Percentiles rank a stretch among this genome's conserved stretches.
Conservation (phyloP, 2,113 vertebrate species). For the Indri indri region DNA sequence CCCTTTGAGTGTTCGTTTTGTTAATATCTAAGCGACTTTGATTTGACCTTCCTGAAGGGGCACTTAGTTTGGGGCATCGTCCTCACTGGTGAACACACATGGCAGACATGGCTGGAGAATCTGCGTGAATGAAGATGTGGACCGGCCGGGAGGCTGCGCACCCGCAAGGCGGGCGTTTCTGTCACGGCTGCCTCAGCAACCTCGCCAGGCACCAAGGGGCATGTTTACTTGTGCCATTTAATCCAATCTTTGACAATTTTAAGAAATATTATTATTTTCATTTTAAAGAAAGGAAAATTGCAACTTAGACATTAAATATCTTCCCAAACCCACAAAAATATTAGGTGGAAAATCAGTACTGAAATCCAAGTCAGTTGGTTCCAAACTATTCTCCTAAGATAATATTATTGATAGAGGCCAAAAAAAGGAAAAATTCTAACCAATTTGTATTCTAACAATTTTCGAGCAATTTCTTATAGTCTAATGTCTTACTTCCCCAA, state of each 20-base stretch:
- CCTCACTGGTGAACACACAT: background rate
- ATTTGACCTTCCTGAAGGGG: background rate
- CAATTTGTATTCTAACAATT: background rate
- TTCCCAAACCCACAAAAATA: background rate
- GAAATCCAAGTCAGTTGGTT: background rate
- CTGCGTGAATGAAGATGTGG: rapidly evolving
- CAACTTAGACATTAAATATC: background rate
- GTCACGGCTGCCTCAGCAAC: rapidly evolving
- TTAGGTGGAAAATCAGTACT: background rate
- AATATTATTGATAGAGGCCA: background rate
- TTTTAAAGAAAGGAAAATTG: background rate
- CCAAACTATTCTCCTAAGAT: background rate
- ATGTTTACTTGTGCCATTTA: background rate
- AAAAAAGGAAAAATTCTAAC: background rate
- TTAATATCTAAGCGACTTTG: background rate
- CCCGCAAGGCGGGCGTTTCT: rapidly evolving
- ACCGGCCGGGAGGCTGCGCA: no score
- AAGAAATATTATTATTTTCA: background rate
- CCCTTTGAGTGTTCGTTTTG: background rate
- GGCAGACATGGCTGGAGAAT: background rate
- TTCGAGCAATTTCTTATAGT: background rate
- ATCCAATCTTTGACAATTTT: background rate
- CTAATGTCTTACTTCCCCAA: background rate
- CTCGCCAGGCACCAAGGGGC: rapidly evolving
- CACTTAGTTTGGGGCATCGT: background rate